A percentile compares a stretch with the other conserved stretches of the same genome.
Conservation (phyloP, 2,113 vertebrate genomes). For the Ellobius talpinus region DNA sequence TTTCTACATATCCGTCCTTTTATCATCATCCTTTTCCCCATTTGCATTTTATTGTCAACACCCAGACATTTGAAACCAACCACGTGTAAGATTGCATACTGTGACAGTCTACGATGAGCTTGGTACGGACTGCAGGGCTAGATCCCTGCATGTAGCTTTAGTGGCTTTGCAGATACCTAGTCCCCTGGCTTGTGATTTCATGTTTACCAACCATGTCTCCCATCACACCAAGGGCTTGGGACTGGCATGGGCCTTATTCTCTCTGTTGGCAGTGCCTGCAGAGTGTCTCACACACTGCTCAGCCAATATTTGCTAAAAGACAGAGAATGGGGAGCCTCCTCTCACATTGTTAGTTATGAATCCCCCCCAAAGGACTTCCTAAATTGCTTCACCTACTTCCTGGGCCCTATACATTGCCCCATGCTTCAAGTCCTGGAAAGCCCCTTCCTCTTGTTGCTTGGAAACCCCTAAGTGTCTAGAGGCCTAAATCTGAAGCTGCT, state of each 20-base stretch:
- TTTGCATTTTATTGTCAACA: neutral
- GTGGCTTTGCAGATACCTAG: neutral
- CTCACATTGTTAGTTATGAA: slow-evolving; percentile 25
- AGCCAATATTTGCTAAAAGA: neutral
- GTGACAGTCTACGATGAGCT: neutral
- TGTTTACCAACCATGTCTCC: neutral
- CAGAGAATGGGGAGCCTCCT: neutral
- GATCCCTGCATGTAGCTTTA: neutral
- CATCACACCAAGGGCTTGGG: neutral
- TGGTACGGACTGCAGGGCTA: too few relatives aligned
- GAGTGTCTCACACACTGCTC: neutral
- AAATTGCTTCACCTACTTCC: slow-evolving; percentile 20
- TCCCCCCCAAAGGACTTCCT: neutral
- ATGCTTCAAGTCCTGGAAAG: neutral
- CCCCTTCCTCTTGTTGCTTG: neutral
- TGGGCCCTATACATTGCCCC: neutral
- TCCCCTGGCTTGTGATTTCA: neutral
- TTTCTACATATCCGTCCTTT: neutral
- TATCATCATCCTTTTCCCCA: too few relatives aligned
- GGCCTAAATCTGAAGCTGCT: neutral
- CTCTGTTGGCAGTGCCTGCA: neutral
- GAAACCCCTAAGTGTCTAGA: neutral
- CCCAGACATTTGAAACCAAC: neutral
- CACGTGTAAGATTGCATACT: neutral
- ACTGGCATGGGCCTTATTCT: neutral